phyloP scores from a whole-genome alignment of 2,113 vertebrate genomes.

The Picathartes gymnocephalus region DNA sequence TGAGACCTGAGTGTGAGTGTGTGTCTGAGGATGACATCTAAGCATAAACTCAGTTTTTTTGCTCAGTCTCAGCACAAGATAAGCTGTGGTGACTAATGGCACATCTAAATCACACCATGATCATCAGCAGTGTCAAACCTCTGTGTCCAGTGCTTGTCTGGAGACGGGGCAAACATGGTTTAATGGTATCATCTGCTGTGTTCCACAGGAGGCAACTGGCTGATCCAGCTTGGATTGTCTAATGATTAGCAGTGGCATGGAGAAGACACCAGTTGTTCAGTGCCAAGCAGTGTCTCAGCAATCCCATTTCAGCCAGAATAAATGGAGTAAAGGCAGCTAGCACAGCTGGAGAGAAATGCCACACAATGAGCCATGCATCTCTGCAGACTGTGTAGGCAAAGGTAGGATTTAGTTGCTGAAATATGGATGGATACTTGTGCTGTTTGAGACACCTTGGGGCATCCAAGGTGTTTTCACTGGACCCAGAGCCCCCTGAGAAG shows the following conservation, averaged over 20 bases:
- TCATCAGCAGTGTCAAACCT: not conserved
- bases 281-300: not conserved
- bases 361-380: not conserved
- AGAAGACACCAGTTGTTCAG: not conserved
- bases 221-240: not conserved
- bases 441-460: not conserved
- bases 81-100: not conserved
- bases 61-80: not conserved
- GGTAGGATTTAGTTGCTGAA: not conserved
- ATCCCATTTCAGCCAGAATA: not conserved
- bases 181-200: not conserved
- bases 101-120: not conserved
- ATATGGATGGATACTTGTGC: not conserved
- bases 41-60: not conserved
- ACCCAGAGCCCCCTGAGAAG: not conserved
- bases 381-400: not conserved
- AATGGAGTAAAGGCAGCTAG: not conserved
- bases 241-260: not conserved
- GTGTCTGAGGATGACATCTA: not conserved
- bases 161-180: not conserved
- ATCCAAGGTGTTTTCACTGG: not conserved
- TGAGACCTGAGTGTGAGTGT: not conserved
- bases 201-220: not conserved
- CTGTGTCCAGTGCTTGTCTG: not conserved
- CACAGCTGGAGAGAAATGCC: not conserved